Conservation (phyloP, 2,113 vertebrate species). For the Alexandromys fortis region DNA sequence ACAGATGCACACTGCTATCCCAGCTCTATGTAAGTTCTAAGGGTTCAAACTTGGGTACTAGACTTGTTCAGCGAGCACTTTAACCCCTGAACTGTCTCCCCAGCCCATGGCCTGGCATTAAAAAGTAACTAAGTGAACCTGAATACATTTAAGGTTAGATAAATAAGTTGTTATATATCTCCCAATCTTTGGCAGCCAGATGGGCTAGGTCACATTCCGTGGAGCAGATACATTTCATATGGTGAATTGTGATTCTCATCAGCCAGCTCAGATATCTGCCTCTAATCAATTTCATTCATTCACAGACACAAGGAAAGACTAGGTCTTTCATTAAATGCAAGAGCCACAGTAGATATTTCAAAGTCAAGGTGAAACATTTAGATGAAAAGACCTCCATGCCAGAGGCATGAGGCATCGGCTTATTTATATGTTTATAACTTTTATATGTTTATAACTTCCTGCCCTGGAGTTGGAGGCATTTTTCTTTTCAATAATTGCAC, state of each 20-base stretch:
- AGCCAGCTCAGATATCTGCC: conserved; percentile 51
- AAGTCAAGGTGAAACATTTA: conserved; percentile 71
- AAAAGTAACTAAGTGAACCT: not conserved
- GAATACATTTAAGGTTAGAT: not conserved
- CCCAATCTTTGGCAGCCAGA: not conserved
- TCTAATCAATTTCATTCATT: conserved; percentile 50
- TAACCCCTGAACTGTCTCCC: not conserved
- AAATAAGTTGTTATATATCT: not conserved
- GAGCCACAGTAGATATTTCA: conserved; percentile 51
- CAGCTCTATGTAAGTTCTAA: not conserved
- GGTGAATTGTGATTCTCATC: conserved; percentile 57
- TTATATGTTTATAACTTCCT: not conserved
- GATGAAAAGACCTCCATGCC: conserved; percentile 58
- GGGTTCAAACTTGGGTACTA: not conserved
- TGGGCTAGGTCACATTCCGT: conserved; percentile 30
- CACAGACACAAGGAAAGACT: not conserved
- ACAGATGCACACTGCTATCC: not conserved
- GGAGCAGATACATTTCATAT: not conserved
- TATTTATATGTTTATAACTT: not conserved
- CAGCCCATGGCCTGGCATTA: not conserved
- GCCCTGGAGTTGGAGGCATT: not conserved
- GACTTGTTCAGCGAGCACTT: not conserved
- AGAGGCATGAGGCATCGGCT: not conserved
- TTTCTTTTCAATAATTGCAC: conserved; percentile 23
- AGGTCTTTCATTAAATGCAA: conserved; percentile 47